Evolutionary conservation across 2,888 invertebrate species (phyloP), one percentile per base, ranked within the genome.

Genomic region (Aricia artaxerxes): DNA sequence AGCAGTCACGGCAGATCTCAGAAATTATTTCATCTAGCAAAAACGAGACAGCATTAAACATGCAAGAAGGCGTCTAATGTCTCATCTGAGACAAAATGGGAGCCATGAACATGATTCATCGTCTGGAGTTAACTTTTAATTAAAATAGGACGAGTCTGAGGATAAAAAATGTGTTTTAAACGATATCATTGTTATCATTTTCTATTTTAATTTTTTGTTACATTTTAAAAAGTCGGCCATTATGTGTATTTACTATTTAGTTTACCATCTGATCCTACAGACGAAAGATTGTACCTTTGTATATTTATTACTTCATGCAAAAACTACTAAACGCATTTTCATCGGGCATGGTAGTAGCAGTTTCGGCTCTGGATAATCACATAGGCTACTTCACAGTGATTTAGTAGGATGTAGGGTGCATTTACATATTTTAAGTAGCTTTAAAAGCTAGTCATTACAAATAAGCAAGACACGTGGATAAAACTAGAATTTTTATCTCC

Each of bases 51-150:
- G 24, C 73, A 78, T 78, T 78, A 78, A 78, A 75, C 60, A 78
- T 78, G 73, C 73, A 78, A 73, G 73, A 73, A 78, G 73, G 85
- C 81, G 83, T 83, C 80, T 83, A 88, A 92, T 88, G 88, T 84
- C 85, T 83, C 92, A 86, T 86, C 83, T 82, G 90, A 90, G 92
- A 86, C 82, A 86, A 82, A 83, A 83, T 85, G 85, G 85, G 84
- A 84, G 84, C 86, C 83, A 84, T 87, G 89, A 87, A 88, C 88
- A 90, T 90, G 88, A 90, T 90, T 88, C 88, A 88, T 87, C 83
- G 84, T 84, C 85, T 84, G 86, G 85, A 85, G 85, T 85, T 86
- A 88, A 82, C 78, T 82, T 80, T 80, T 80, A 80, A 80, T 80
- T 80, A 79, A 79, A 80, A 78, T 61, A 61, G 57, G 78, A 53